Conservation (phyloP, 1,140 invertebrate genomes). For the Apis cerana region DNA sequence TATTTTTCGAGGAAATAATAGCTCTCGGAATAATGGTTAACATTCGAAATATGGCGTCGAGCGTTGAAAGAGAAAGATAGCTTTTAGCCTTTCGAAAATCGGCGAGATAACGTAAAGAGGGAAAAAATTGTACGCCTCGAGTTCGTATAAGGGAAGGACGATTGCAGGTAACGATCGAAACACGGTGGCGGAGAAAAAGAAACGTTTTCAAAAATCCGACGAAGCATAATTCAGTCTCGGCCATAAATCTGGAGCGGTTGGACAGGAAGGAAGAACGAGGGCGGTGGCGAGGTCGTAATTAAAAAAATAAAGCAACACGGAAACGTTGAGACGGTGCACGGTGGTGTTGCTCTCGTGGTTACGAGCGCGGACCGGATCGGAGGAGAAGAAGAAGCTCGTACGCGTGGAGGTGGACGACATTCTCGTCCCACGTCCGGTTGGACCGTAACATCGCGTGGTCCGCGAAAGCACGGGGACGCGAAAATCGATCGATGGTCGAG, state of each 20-base stretch:
- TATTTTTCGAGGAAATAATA: no score
- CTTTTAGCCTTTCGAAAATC: no score
- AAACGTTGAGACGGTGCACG: slow-evolving; percentile 26
- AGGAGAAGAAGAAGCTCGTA: slow-evolving; percentile 17
- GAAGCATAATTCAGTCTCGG: slow-evolving; percentile 16
- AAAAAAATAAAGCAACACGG: slow-evolving; percentile 47
- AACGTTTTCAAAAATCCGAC: background rate
- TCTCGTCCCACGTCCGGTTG: slow-evolving; percentile 45
- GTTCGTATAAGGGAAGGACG: no score
- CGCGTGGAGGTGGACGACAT: slow-evolving; percentile 47
- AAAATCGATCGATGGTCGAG: slow-evolving; percentile 50
- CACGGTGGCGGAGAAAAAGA: background rate
- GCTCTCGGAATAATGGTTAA: no score
- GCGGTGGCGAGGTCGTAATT: slow-evolving; percentile 14
- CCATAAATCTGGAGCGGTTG: slow-evolving; percentile 25
- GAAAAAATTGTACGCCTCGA: no score
- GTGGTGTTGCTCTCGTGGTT: slow-evolving; percentile 21
- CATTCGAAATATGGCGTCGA: no score
- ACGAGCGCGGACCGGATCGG: slow-evolving; percentile 13
- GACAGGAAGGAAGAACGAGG: slow-evolving; percentile 9
- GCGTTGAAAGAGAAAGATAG: no score
- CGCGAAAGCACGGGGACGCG: slow-evolving; percentile 1
- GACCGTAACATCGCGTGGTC: slow-evolving; percentile 46
- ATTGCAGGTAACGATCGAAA: background rate
- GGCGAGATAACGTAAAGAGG: no score